Percentiles rank a stretch among this genome's conserved stretches.
Evolutionary conservation across 2,113 vertebrate genomes (phyloP).

Genomic region (Hippoglossus stenolepis): DNA sequence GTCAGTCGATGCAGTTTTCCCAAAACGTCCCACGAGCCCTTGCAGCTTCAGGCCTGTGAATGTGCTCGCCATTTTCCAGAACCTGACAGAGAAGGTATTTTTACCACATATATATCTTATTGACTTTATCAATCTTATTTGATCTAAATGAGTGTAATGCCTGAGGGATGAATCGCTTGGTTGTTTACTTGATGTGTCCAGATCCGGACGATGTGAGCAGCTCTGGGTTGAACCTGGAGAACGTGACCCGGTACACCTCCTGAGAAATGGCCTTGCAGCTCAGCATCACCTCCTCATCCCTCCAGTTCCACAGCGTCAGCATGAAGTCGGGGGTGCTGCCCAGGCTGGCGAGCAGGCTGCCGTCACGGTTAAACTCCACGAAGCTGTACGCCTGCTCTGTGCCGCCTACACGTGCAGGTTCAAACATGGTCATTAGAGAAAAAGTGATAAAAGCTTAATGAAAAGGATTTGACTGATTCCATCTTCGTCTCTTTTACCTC

Average conservation of each 20-base stretch:
- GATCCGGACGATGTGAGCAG: constrained; percentile 90
- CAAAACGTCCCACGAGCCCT: constrained; percentile 91
- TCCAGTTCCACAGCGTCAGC: constrained; percentile 95
- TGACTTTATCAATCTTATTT: no score
- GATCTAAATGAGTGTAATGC: no score
- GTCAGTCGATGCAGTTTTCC: constrained; percentile 88
- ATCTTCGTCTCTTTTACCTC: constrained; percentile 78
- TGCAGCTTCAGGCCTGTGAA: constrained; percentile 94
- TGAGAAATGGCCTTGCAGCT: constrained; percentile 91
- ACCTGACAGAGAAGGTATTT: constrained; percentile 76
- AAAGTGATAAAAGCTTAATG: no score
- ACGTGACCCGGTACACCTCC: constrained; percentile 91
- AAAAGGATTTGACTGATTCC: background rate
- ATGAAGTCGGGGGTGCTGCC: constrained; percentile 89
- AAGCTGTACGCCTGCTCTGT: constrained; percentile 85
- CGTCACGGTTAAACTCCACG: constrained; percentile 87
- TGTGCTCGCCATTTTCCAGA: constrained; percentile 92
- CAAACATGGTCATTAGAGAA: background rate
- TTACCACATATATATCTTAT: background rate
- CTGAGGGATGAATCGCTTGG: no score
- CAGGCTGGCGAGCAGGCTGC: constrained; percentile 89
- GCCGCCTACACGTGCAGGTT: constrained; percentile 82
- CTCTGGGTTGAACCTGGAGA: constrained; percentile 88
- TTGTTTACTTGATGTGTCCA: constrained; percentile 92
- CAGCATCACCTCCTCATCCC: constrained; percentile 86